Evolutionary conservation across 2,888 invertebrate genomes (phyloP).

Genomic region (Cephus runcator): DNA sequence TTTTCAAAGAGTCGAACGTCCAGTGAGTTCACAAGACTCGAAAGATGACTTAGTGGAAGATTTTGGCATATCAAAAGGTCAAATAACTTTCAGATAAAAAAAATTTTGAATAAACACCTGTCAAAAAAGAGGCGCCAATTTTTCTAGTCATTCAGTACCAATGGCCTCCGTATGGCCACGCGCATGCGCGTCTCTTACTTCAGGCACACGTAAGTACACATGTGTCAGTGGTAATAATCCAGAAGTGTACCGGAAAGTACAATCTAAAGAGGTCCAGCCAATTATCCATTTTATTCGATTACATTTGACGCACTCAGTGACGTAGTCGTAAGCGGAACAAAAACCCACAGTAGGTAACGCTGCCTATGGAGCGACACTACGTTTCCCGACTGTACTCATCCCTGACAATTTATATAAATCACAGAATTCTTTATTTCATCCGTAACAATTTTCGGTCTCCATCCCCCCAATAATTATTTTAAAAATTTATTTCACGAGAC

Average conservation of each 20-base stretch:
- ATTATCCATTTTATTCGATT: conserved; percentile 51
- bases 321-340: not conserved
- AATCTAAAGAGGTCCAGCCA: conserved; percentile 16
- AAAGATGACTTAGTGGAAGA: not conserved
- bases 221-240: not conserved
- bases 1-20: not conserved
- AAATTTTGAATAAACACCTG: not conserved
- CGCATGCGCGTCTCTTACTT: not conserved
- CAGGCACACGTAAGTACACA: not conserved
- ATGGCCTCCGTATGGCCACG: not conserved
- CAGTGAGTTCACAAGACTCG: not conserved
- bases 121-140: not conserved
- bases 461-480: too few species aligned
- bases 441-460: too few species aligned
- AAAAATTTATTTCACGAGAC: too few species aligned
- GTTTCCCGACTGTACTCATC: not conserved
- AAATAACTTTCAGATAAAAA: not conserved
- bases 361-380: not conserved
- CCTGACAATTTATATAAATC: not conserved
- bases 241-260: not conserved
- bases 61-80: not conserved
- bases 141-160: not conserved
- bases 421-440: not conserved
- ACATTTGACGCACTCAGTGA: conserved; percentile 20
- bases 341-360: not conserved